Conservation (phyloP, 1,140 invertebrate species). For the Trichoplusia ni region DNA sequence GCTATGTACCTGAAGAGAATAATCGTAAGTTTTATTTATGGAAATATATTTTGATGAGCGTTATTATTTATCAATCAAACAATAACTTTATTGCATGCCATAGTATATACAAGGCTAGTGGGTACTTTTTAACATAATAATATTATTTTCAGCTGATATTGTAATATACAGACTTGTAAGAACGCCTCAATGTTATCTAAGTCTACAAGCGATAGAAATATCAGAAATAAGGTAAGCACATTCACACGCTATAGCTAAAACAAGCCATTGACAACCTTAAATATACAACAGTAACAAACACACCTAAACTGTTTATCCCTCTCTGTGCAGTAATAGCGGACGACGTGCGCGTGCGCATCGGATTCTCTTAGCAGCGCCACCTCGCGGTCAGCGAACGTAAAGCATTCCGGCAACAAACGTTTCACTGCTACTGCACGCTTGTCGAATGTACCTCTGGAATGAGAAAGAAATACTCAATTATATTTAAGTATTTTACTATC, state of each 20-base stretch:
- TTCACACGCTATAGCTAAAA: too few species aligned
- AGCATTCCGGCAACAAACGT: slow-evolving; percentile 96
- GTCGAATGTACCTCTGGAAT: slow-evolving; percentile 95
- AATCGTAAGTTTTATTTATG: not conserved
- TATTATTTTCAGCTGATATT: too few species aligned
- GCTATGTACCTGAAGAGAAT: slow-evolving; percentile 92
- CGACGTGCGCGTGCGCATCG: slow-evolving; percentile 98
- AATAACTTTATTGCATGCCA: not conserved
- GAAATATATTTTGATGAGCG: not conserved
- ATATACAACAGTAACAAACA: not conserved
- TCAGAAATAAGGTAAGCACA: too few species aligned
- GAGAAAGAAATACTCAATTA: too few species aligned
- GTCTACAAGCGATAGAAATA: too few species aligned
- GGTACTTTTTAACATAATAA: too few species aligned
- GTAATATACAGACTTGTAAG: too few species aligned
- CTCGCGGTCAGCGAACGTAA: slow-evolving; percentile 97
- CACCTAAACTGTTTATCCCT: slow-evolving; percentile 89
- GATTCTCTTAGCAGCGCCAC: slow-evolving; percentile 96
- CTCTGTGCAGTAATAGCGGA: slow-evolving; percentile 95
- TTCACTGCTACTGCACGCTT: slow-evolving; percentile 97
- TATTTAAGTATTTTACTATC: too few species aligned
- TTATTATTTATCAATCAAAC: not conserved
- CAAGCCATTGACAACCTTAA: too few species aligned
- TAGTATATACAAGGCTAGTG: too few species aligned
- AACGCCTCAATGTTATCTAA: too few species aligned